Base-by-base conservation (phyloP, 2,888 invertebrate species). In the Macrophya annulata region DNA sequence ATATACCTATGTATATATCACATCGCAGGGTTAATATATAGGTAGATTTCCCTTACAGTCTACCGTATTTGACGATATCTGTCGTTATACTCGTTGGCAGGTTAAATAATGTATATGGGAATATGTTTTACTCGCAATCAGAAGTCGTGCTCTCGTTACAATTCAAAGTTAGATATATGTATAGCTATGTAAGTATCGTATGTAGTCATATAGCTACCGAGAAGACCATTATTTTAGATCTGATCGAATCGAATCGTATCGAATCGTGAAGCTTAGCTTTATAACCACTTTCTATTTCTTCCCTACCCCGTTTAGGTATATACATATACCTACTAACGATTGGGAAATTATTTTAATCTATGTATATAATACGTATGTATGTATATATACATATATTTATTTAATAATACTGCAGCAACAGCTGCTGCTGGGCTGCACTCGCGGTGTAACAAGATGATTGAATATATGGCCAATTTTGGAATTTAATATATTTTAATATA, bases 231-330 rank as follows among this genome's bases (percentile, higher is more conserved):
- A 85, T 85, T 85, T 85, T 10, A 84, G 76, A 84, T 84, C 62
- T n/a, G 37, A 72, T 77, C 43, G 21, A 10, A 25, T 31, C 77
- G 48, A 43, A 48, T 48, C 48, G 12, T 10, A 45, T 21, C 48
- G 12, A 21, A 45, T 21, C 21, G n/a, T 40, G 48, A 31, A 43
- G 31, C 76, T 37, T 15, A 17, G 21, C 48, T 55, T 2, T 40
- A 76, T 40, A 43, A 79, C 85, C 85, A 85, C 85, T 85, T 85
- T 85, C 85, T 85, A 85, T 85, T 85, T 74, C 77, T 62, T 68
- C 31, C 31, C 25, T 77, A 51, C 71, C 71, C 40, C 37, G 68
- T 37, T 37, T 40, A 48, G 9, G 12, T 48, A 48, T 48, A 48
- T 48, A 48, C 4, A 48, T 48, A 48, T 48, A 48, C 48, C 48